Percentiles rank a stretch among this genome's conserved stretches.
Conservation (phyloP, 2,888 invertebrate genomes). For the Nemoura dubitans region DNA sequence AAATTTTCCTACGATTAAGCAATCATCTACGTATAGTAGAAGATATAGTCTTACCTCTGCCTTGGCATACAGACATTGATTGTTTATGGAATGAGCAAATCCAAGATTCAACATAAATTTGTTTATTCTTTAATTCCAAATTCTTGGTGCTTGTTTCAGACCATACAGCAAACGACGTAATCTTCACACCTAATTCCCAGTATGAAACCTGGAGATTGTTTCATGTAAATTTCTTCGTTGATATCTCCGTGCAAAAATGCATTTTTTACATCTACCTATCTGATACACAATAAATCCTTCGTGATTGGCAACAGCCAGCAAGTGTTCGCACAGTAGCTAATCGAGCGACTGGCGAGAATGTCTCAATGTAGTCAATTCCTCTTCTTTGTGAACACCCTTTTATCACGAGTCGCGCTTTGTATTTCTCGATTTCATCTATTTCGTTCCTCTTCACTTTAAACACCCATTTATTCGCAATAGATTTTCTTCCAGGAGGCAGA, state of each 20-base stretch:
- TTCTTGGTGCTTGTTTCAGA: constrained; percentile 32
- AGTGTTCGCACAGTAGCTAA: constrained; percentile 18
- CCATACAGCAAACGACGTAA: constrained; percentile 7
- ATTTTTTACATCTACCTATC: constrained; percentile 55
- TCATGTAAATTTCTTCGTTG: constrained; percentile 54
- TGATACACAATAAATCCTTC: constrained; percentile 45
- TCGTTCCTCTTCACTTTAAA: constrained; percentile 51
- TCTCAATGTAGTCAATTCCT: constrained; percentile 28
- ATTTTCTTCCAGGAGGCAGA: constrained; percentile 48
- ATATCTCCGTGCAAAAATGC: constrained; percentile 55
- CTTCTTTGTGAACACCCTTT: constrained; percentile 52
- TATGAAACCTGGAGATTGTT: constrained; percentile 17
- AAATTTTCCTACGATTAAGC: constrained; percentile 9
- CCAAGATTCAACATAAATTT: background rate
- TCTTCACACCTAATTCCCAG: background rate
- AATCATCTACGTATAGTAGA: constrained; percentile 38
- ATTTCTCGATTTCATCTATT: constrained; percentile 48
- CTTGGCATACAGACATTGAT: constrained; percentile 24
- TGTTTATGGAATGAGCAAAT: constrained; percentile 14
- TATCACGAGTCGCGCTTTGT: constrained; percentile 54
- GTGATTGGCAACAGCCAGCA: constrained; percentile 20
- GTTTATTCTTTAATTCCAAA: constrained; percentile 17
- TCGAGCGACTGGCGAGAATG: constrained; percentile 31
- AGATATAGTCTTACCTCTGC: background rate
- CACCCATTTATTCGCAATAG: constrained; percentile 52